Conservation (phyloP, 1,140 invertebrate species). For the Temnothorax nylanderi region DNA sequence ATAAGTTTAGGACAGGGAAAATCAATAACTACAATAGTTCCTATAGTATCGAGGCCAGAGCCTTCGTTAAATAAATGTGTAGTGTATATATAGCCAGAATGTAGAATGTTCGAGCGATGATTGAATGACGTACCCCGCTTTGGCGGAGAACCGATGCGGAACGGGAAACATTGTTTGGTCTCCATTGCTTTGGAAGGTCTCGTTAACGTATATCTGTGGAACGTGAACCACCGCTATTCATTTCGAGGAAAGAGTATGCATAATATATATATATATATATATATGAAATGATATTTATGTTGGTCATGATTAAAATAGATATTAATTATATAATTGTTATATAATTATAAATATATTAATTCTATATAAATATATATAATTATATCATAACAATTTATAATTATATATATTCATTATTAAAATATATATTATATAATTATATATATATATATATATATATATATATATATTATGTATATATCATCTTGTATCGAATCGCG, state of each 20-base stretch:
- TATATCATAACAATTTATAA: no score
- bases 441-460: neutral
- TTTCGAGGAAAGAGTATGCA: neutral
- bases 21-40: conserved; percentile 37
- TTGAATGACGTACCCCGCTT: neutral
- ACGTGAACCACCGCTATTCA: neutral
- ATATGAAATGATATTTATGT: neutral
- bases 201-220: neutral
- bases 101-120: neutral
- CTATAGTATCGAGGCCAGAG: neutral
- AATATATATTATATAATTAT: no score
- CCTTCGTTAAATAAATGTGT: conserved; percentile 3
- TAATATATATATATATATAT: neutral
- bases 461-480: neutral
- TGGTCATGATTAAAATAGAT: no score
- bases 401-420: no score
- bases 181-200: neutral
- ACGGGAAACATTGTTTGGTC: neutral
- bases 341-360: no score
- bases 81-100: neutral
- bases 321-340: no score
- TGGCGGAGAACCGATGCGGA: neutral
- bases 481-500: no score
- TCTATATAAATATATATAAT: no score
- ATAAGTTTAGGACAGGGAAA: conserved; percentile 24